Evolutionary conservation across 2,888 invertebrate species (phyloP), one percentile per base, ranked within the genome.

Genomic region (Tenthredo distinguenda): DNA sequence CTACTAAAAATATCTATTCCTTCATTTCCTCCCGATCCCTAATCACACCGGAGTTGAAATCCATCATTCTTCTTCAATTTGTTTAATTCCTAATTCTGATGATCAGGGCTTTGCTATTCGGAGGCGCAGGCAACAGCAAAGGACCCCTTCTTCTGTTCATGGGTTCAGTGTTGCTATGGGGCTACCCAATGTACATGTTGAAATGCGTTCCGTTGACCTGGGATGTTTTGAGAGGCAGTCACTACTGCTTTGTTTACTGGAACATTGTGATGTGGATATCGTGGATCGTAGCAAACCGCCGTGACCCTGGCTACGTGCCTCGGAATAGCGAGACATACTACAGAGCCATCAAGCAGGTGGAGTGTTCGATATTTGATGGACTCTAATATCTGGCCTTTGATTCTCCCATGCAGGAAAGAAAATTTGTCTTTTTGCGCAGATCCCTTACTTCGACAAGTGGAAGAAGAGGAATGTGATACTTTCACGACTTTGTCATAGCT

Each of bases 221-320:
- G 98, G 97, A 98, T 91, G 96, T 97, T 9, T 94, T 98, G 65
- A 95, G 98, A 0, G 96, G 97, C 0, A 97, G 97, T 0, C 98
- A 98, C 93, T 97, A 98, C 90, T 96, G 97, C 91, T 99, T 98
- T 93, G 96, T 98, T 87, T 97, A 98, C 91, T 97, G 98, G 97
- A 98, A 98, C 93, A 95, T 96, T 6, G 96, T 98, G 12, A 98
- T 99, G 98, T 98, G 98, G 98, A 94, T 98, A 12, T 97, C 98
- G 90, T 98, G 98, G 97, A 95, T 98, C 85, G 96, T 98, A 77
- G 98, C 98, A 5, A 98, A 98, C 91, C 95, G 98, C 26, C 96
- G 97, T 84, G 98, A 98, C 94, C 98, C 98, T 0, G 84, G 84
- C 43, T 98, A 97, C 91, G 96, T 98, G 86, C 97, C 98, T 0